Conservation (phyloP, 23 tunicate species). For the Trididemnum clinides region DNA sequence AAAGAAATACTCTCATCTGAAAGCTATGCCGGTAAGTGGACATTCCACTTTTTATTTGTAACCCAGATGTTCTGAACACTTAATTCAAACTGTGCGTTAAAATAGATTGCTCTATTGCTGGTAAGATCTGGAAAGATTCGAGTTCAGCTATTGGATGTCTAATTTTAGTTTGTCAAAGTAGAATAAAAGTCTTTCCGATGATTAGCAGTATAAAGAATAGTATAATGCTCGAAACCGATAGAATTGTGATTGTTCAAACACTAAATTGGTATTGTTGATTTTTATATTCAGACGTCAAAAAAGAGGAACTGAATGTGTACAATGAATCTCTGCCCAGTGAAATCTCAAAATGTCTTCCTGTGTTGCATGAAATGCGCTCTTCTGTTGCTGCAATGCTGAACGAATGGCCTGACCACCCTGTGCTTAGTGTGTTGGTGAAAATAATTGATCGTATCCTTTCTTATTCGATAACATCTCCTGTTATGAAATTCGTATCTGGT, state of each 20-base stretch:
- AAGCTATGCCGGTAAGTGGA: not conserved
- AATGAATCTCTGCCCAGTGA: constrained; percentile 34
- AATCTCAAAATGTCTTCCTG: constrained; percentile 47
- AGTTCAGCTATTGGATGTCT: too few species aligned
- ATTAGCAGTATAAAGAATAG: too few species aligned
- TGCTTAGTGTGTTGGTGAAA: constrained; percentile 33
- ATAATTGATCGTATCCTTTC: constrained; percentile 44
- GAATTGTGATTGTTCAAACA: too few species aligned
- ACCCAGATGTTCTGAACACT: too few species aligned
- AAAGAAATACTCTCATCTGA: not conserved
- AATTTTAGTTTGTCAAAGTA: too few species aligned
- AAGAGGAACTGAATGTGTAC: constrained; percentile 39
- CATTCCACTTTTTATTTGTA: too few species aligned
- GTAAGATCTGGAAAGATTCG: too few species aligned
- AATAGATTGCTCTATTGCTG: too few species aligned
- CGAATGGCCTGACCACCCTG: constrained; percentile 84
- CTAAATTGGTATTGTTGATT: too few species aligned
- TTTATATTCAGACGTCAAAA: not conserved
- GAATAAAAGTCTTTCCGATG: too few species aligned
- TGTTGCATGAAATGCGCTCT: constrained; percentile 33
- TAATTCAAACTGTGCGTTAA: too few species aligned
- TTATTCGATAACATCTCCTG: constrained; percentile 57
- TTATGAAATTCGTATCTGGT: constrained; percentile 74
- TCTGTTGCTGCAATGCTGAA: constrained; percentile 10
- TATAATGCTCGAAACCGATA: too few species aligned